A percentile compares a stretch with the other conserved stretches of the same genome.
phyloP scores from a whole-genome alignment of 92 coral and sea anemone species.

The Epizoanthus scotinus region DNA sequence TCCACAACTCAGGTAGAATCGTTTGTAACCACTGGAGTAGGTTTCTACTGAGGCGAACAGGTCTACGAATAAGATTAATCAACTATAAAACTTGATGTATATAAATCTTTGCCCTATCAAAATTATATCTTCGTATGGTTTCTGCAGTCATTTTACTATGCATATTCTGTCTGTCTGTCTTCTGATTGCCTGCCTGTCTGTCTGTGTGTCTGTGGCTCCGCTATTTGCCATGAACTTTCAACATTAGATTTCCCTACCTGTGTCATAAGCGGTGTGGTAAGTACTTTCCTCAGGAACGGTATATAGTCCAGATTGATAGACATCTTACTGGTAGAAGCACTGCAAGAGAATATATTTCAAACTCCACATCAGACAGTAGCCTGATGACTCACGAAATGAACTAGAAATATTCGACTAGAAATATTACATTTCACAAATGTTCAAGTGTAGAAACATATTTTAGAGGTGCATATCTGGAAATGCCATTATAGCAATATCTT shows the following conservation, averaged over 20 bases:
- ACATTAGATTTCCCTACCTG: conserved; percentile 59
- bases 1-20: too few relatives aligned
- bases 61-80: too few relatives aligned
- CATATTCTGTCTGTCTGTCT: background rate
- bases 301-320: conserved; percentile 84
- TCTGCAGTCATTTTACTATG: background rate
- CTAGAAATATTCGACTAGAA: background rate
- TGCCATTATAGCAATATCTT: too few relatives aligned
- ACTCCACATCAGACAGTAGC: background rate
- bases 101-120: too few relatives aligned
- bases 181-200: background rate
- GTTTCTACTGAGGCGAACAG: too few relatives aligned
- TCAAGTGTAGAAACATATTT: too few relatives aligned
- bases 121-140: background rate
- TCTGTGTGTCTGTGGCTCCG: background rate
- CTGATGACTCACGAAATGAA: too few relatives aligned
- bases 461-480: too few relatives aligned
- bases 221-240: background rate
- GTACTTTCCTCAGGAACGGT: conserved; percentile 78
- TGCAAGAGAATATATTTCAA: conserved; percentile 33
- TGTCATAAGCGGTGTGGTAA: conserved; percentile 75
- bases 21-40: too few relatives aligned
- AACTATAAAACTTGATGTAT: too few relatives aligned
- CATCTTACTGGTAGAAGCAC: conserved; percentile 79
- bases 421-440: background rate